Conservation (phyloP, 2,888 invertebrate genomes). For the Eupithecia tripunctaria region DNA sequence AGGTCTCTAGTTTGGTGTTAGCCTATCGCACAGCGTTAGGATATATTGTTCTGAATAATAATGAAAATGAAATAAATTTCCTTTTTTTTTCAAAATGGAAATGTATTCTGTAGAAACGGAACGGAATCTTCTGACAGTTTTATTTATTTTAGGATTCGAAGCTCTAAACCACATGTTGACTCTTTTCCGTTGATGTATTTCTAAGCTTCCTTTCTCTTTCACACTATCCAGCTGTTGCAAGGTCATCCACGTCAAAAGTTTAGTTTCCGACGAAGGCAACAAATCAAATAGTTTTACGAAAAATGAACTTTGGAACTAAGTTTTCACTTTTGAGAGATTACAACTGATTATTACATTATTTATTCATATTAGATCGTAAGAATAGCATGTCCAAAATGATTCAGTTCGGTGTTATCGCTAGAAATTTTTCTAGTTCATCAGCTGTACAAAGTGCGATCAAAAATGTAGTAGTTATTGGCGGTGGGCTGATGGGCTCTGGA, state of each 20-base stretch:
- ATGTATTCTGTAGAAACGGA: no score
- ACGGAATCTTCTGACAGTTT: no score
- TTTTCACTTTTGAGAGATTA: slow-evolving; percentile 27
- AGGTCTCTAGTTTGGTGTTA: no score
- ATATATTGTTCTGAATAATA: no score
- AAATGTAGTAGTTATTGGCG: slow-evolving; percentile 93
- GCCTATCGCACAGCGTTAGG: no score
- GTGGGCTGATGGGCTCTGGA: slow-evolving; percentile 95
- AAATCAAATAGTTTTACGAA: not conserved
- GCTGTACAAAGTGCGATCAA: slow-evolving; percentile 85
- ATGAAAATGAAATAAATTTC: no score
- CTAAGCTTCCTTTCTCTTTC: not conserved
- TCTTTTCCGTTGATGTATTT: not conserved
- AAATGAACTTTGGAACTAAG: slow-evolving; percentile 51
- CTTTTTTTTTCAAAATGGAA: no score
- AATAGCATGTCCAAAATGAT: slow-evolving; percentile 59
- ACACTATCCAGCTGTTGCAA: not conserved
- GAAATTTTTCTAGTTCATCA: slow-evolving; percentile 72
- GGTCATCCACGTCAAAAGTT: slow-evolving; percentile 2
- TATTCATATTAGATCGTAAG: slow-evolving; percentile 10
- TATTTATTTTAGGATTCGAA: no score
- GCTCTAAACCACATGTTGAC: not conserved
- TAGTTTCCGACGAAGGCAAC: not conserved
- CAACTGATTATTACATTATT: not conserved
- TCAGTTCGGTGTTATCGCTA: slow-evolving; percentile 66